These are phyloP conservation scores for Patella ulyssiponensis DNA, from an alignment of 2,888 invertebrate genomes.

Conservation along the genomic window DNA sequence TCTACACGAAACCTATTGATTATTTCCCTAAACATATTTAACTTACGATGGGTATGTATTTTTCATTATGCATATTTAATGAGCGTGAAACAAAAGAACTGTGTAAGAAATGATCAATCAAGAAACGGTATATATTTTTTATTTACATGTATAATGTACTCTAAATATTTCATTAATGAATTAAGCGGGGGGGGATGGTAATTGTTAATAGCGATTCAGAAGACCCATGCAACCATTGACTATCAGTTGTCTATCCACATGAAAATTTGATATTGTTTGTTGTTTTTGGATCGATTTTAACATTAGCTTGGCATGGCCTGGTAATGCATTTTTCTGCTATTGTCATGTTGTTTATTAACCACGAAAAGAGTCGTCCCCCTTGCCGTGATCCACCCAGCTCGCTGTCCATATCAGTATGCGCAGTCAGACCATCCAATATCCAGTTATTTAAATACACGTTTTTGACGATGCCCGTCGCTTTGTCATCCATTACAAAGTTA, in stretches of 20 bases:
- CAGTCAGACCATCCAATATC: constrained; percentile 16
- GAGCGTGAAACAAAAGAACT: too few species aligned
- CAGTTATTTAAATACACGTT: constrained; percentile 17
- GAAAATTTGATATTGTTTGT: neutral
- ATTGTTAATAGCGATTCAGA: too few species aligned
- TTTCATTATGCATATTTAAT: too few species aligned
- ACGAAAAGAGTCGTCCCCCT: neutral
- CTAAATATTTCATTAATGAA: too few species aligned
- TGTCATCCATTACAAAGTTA: constrained; percentile 5
- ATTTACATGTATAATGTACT: too few species aligned
- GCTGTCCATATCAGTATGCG: constrained; percentile 17
- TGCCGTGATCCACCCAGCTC: neutral
- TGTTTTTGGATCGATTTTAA: neutral
- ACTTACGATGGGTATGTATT: too few species aligned
- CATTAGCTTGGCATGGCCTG: neutral
- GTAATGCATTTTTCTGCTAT: neutral
- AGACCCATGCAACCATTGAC: too few species aligned
- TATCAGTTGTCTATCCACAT: neutral
- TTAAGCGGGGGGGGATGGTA: too few species aligned
- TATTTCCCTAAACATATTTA: too few species aligned
- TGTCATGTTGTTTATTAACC: neutral
- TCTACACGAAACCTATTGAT: too few species aligned
- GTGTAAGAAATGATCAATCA: too few species aligned
- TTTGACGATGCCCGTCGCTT: constrained; percentile 9
- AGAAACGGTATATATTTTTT: too few species aligned